Base-by-base conservation (phyloP, 2,113 vertebrate species). In the Lepidothrix coronata region DNA sequence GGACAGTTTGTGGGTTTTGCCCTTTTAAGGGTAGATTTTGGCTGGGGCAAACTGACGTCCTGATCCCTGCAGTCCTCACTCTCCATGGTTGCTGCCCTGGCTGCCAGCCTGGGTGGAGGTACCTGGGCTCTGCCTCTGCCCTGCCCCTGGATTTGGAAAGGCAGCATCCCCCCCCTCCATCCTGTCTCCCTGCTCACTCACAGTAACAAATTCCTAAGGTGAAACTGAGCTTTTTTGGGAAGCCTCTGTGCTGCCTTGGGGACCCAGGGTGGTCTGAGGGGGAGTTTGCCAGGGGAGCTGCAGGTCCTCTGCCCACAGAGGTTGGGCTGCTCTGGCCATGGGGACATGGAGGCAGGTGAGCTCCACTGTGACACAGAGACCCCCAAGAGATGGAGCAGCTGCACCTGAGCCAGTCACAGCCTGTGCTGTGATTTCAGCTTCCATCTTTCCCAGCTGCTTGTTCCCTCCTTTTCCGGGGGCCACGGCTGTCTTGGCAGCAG, bases 11-110 rank as follows among this genome's bases (percentile, higher is more conserved):
- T 9, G 14, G 79, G 52, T 95, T 97, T 97, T 97, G 90, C 74
- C 96, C 91, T 97, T 97, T 95, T 95, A 96, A 97, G 95, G 92
- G 61, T 87, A 88, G 93, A 78, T 93, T 66, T 95, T 97, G 96
- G 93, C 95, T 58, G 58, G 83, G 70, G 41, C 52, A 79, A 91
- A 54, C n/a, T 15, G 25, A 8, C 52, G 46, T 76, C 41, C 76
- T 67, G 41, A 48, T 81, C 58, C 30, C 80, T 46, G 58, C 3
- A 5, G 66, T 54, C 44, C 63, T 84, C 41, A 1, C 59, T 41
- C 74, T 73, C 62, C 0, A 5, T 11, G 43, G 37, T 25, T 11
- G 5, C 41, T 67, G 65, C 46, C 48, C 43, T 3, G 1, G 37
- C 87, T 33, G 16, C 25, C 19, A 67, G 46, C 39, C 80, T 67